Conservation (phyloP, 2,797 vertebrate genomes). For the Sebastes kiyomatsui region DNA sequence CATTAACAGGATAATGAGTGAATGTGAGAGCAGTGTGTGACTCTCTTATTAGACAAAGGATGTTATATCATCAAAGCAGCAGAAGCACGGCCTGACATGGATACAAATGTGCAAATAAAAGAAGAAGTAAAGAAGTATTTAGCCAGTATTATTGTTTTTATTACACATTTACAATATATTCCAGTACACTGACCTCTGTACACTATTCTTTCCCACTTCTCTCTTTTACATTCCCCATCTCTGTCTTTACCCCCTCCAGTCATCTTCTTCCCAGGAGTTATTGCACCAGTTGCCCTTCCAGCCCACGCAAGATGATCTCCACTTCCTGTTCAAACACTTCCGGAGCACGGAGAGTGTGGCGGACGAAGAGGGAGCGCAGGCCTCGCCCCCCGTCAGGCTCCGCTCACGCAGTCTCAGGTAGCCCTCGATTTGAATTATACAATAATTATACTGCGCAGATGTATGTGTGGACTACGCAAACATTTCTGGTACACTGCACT, state of each 20-base stretch:
- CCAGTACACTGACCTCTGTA: not conserved
- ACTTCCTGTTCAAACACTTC: slow-evolving; percentile 94
- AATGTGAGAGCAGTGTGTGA: slow-evolving; percentile 22
- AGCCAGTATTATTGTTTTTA: not conserved
- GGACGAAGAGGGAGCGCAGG: slow-evolving; percentile 84
- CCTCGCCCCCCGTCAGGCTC: slow-evolving; percentile 82
- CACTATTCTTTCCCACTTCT: not conserved
- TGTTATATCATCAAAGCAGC: slow-evolving; percentile 38
- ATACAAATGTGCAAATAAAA: slow-evolving; percentile 2
- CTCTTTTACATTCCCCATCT: not conserved
- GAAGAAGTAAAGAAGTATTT: not conserved
- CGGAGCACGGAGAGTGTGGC: slow-evolving; percentile 90
- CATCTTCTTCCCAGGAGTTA: slow-evolving; percentile 93
- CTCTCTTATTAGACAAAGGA: slow-evolving; percentile 33
- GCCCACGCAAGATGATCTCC: slow-evolving; percentile 92
- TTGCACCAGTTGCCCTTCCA: slow-evolving; percentile 94
- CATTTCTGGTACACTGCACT: not conserved
- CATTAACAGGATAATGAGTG: slow-evolving; percentile 34
- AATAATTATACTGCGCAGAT: not conserved
- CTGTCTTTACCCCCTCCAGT: slow-evolving; percentile 69
- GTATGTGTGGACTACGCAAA: not conserved
- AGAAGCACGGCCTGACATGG: not conserved
- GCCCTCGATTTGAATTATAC: not conserved
- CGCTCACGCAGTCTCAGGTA: slow-evolving; percentile 94
- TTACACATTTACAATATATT: not conserved